These are phyloP conservation scores for Oryctes rhinoceros DNA, from an alignment of 1,140 invertebrate genomes.

Conservation along the genomic window DNA sequence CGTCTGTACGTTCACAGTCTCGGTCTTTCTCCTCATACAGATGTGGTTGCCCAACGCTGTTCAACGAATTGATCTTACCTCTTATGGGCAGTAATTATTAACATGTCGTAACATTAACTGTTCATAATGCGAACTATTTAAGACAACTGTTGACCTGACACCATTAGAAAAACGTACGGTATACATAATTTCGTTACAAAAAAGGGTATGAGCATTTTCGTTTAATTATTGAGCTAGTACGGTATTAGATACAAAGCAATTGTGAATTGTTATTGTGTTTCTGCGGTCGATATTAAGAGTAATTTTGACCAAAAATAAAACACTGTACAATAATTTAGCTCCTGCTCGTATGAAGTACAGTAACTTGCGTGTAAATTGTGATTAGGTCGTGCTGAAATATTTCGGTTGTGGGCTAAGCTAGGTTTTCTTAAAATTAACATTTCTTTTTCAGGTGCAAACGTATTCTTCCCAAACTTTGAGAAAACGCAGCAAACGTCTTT, in stretches of 20 bases:
- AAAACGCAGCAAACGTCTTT: too few species aligned
- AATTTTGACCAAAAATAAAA: neutral
- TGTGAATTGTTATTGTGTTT: neutral
- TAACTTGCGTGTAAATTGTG: neutral
- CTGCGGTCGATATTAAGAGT: neutral
- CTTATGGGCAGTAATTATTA: slow-evolving; percentile 18
- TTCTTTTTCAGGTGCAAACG: too few species aligned
- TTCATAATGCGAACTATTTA: slow-evolving; percentile 22
- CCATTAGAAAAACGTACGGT: slow-evolving; percentile 17
- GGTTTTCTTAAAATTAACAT: too few species aligned
- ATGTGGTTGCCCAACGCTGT: neutral
- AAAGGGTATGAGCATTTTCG: neutral
- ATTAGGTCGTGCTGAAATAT: neutral
- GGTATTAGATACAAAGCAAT: neutral
- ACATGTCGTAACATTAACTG: slow-evolving; percentile 22
- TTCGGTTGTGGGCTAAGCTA: neutral
- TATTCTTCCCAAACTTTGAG: too few species aligned
- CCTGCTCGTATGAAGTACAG: neutral
- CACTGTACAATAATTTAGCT: neutral
- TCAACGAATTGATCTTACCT: slow-evolving; percentile 16
- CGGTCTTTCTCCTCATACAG: neutral
- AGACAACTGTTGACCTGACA: slow-evolving; percentile 13
- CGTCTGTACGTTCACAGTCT: neutral
- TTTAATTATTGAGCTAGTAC: neutral
- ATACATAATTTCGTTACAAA: slow-evolving; percentile 11